Conservation (phyloP, 2,888 invertebrate species). For the Drosophila imparisetae region DNA sequence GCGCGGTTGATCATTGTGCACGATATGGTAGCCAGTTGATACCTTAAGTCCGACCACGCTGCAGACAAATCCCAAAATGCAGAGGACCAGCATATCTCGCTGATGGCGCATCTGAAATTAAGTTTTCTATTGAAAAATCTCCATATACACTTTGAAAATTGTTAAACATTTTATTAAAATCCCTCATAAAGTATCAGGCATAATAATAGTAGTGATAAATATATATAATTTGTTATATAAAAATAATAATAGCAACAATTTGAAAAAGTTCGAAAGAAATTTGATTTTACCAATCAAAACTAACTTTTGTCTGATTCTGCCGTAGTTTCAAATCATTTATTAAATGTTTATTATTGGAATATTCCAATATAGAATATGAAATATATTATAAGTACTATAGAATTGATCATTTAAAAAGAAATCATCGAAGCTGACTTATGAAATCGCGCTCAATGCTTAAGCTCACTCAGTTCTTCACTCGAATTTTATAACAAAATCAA, state of each 20-base stretch:
- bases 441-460: background rate
- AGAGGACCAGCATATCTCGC: slow-evolving; percentile 40
- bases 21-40: slow-evolving; percentile 78
- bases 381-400: no score
- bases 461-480: background rate
- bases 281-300: no score
- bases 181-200: fast-evolving
- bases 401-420: background rate
- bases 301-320: no score
- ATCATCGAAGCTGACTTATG: no score
- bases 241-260: background rate
- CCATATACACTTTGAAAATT: background rate
- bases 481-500: background rate
- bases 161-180: background rate
- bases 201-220: background rate
- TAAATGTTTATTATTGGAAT: background rate
- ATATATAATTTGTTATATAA: background rate
- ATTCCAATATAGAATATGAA: background rate
- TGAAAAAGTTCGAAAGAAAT: background rate
- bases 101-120: slow-evolving; percentile 46
- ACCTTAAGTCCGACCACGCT: slow-evolving; percentile 55
- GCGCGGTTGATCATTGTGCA: slow-evolving; percentile 69
- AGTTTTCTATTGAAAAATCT: background rate
- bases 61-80: slow-evolving; percentile 45
- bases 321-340: background rate